Conservation (phyloP, 2,888 invertebrate genomes). For the Drosophila seclusa region DNA sequence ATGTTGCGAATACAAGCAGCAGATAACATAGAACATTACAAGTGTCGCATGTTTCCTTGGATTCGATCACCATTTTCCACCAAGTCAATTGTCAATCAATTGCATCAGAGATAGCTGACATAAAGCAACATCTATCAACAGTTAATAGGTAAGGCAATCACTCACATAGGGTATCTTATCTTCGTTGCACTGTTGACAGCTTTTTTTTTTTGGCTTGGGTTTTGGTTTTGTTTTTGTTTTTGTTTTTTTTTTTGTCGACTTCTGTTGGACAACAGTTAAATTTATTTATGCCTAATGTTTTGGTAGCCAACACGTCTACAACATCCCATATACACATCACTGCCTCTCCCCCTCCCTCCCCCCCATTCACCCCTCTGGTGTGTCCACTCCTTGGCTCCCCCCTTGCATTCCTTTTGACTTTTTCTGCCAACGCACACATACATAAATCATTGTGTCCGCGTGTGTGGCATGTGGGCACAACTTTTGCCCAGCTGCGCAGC, state of each 20-base stretch:
- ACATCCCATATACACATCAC: neutral
- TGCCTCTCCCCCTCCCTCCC: neutral
- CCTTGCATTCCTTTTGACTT: constrained; percentile 28
- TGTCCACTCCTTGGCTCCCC: neutral
- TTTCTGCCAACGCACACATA: constrained; percentile 35
- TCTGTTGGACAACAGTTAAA: constrained; percentile 54
- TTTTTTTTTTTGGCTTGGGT: neutral
- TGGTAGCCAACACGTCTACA: constrained; percentile 50
- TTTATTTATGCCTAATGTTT: constrained; percentile 72
- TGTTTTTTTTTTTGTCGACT: neutral
- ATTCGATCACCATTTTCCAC: neutral
- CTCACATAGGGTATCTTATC: constrained; percentile 45
- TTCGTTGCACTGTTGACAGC: constrained; percentile 24
- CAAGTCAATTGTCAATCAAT: constrained; percentile 26
- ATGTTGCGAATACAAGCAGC: neutral
- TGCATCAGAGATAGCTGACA: neutral
- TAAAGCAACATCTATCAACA: neutral
- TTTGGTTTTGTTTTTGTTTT: neutral
- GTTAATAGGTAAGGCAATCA: constrained; percentile 10
- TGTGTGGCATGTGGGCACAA: constrained; percentile 43
- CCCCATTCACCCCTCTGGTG: neutral
- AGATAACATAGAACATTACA: neutral
- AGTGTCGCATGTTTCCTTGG: neutral
- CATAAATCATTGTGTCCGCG: constrained; percentile 68
- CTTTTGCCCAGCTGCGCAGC: constrained; percentile 51